Base-by-base conservation (phyloP, 2,888 invertebrate genomes). In the Hedychridium roseum region DNA sequence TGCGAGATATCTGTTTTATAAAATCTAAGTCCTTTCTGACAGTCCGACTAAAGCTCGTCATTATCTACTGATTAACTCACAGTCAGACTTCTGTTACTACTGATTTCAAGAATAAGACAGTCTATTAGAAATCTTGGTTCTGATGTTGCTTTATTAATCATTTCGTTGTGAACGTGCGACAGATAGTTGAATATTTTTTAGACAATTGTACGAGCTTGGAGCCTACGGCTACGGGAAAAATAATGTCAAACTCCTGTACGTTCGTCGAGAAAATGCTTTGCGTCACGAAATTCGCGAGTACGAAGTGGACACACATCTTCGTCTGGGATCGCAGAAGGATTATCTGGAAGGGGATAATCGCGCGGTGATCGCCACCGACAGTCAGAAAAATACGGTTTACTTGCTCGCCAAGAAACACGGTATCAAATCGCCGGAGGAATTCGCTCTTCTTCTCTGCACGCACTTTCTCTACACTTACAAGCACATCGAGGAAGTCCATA, bases 351-450 rank as follows among this genome's bases (percentile, higher is more conserved):
- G 89, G n/a, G 89, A 91, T 78, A 92, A 92, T 71, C 84, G 86
- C 39, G 89, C 90, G 69, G 88, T 92, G 50, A 87, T 92, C 12
- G 91, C 91, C 7, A 91, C 91, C 0, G 91, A 91, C 70, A 88
- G 90, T 0, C 91, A 91, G 74, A 91, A 91, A 79, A 92, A 92
- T 71, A 91, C 90, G 1, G 88, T 91, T 26, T 91, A 90, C 71
- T 78, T 91, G 27, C 75, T 91, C 60, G 91, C 91, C 4, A 91
- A 90, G 71, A 88, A 90, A 67, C 82, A 88, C 71, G 91, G 91
- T 37, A 85, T 91, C 20, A 86, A 86, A 62, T 87, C 87, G 17
- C 89, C 90, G 0, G 92, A 92, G 75, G 87, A 87, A 66, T 92
- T 91, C 73, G 91, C 86, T 1, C 80, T 90, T 14, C 78, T 88